These are phyloP conservation scores for Caenorhabditis sinica DNA, from an alignment of 2,888 invertebrate species.

Conservation along the genomic window DNA sequence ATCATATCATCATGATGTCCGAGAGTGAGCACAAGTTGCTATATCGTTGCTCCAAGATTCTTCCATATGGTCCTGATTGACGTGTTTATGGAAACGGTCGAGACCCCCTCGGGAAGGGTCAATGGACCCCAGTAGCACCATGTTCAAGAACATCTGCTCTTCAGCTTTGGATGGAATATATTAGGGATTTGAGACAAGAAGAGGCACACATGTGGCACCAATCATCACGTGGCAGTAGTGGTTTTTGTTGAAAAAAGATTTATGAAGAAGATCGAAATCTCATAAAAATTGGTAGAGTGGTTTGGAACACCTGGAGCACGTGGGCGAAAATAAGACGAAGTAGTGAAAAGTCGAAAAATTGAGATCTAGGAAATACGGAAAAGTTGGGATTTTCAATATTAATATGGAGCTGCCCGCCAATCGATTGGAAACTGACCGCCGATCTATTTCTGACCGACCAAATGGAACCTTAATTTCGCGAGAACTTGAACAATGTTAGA, in stretches of 20 bases:
- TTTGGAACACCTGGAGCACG: conserved; percentile 12
- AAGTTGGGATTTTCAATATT: not conserved
- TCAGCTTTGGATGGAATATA: conserved; percentile 38
- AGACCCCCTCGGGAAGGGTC: conserved; percentile 8
- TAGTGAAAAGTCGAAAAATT: not conserved
- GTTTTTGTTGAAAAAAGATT: conserved; percentile 21
- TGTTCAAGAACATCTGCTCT: conserved; percentile 59
- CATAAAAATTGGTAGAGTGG: not conserved
- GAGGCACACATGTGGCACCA: conserved; percentile 47
- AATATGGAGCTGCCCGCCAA: no score
- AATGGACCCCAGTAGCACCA: conserved; percentile 18
- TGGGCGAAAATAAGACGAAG: not conserved
- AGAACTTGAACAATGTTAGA: no score
- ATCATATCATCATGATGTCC: conserved; percentile 57
- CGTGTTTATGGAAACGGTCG: conserved; percentile 53
- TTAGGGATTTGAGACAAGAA: conserved; percentile 50
- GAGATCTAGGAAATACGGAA: not conserved
- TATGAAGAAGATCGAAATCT: conserved; percentile 39
- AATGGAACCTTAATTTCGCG: no score
- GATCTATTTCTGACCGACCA: no score
- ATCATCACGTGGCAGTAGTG: conserved; percentile 38
- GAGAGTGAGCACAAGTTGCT: conserved; percentile 40
- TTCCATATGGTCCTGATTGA: conserved; percentile 58
- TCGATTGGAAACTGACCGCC: no score
- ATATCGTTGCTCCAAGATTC: conserved; percentile 12